Percentiles rank a stretch among this genome's conserved stretches.
phyloP scores from a whole-genome alignment of 2,888 invertebrate genomes.

The Cybosia mesomella region DNA sequence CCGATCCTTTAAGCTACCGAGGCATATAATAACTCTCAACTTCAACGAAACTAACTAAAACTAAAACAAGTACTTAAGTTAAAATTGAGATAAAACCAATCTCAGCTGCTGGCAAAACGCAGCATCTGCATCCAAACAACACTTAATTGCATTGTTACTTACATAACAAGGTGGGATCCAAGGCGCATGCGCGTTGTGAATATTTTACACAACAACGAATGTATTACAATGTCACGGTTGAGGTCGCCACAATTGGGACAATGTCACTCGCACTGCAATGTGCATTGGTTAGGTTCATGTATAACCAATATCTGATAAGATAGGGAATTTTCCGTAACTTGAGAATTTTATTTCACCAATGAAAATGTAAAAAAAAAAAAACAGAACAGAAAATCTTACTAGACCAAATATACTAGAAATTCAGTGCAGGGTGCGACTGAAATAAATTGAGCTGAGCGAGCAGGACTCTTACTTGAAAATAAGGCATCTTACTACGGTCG shows the following conservation, averaged over 20 bases:
- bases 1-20: too few relatives aligned
- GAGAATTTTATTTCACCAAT: too few relatives aligned
- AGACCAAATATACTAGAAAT: too few relatives aligned
- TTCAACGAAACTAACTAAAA: too few relatives aligned
- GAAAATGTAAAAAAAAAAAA: too few relatives aligned
- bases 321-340: conserved; percentile 13
- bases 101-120: neutral
- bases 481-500: too few relatives aligned
- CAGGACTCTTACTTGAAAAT: too few relatives aligned
- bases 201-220: conserved; percentile 49
- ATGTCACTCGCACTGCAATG: conserved; percentile 44
- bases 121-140: conserved; percentile 29
- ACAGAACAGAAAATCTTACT: too few relatives aligned
- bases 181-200: conserved; percentile 51
- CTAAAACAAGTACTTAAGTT: too few relatives aligned
- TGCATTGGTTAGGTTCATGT: conserved; percentile 33
- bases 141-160: conserved; percentile 21
- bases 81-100: neutral
- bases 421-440: too few relatives aligned
- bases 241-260: conserved; percentile 48
- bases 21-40: too few relatives aligned
- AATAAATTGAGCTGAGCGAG: too few relatives aligned
- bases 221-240: conserved; percentile 55
- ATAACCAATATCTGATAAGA: conserved; percentile 24
- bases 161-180: conserved; percentile 34